Base-by-base conservation (phyloP, 2,888 invertebrate genomes). In the Halictus quadricinctus region DNA sequence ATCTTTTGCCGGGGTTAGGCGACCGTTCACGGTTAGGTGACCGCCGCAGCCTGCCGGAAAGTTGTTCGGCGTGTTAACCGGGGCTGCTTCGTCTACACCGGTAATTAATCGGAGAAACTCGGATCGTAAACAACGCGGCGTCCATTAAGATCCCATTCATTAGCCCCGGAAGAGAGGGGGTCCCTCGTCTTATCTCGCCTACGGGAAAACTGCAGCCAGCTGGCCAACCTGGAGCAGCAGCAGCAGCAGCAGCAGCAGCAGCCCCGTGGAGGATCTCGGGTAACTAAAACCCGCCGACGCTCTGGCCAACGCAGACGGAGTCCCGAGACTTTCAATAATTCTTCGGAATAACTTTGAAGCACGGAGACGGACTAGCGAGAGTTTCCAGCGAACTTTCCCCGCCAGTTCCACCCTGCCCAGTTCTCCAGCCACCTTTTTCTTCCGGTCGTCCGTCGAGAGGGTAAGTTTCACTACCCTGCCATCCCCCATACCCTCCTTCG, bases 71-170 rank as follows among this genome's bases (percentile, higher is more conserved):
- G 84, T 84, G 90, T 86, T 89, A 89, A 88, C 81, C 85, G 80
- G 72, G 81, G 70, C 15, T 66, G 66, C 83, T 83, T 79, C 87
- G 83, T 89, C 89, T 86, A 86, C 83, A 75, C 81, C 79, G 89
- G 90, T 91, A 93, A 93, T 93, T 92, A 93, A 93, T 92, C 91
- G 92, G 86, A 89, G 91, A 93, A 93, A 93, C 92, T 93, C 92
- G 87, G 92, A 91, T 92, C 92, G 91, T 93, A 93, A 93, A 92
- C 93, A 92, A 93, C 93, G 88, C 90, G 87, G 91, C 91, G 89
- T 92, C 92, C 92, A 93, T 93, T 93, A 93, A 92, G 91, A 91
- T 90, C 90, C 90, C 90, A 92, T 93, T 93, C 92, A 91, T 93
- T 92, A 92, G 89, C 54, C 90, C 88, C 92, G 92, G 92, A 93